Evolutionary conservation across 2,113 vertebrate species (phyloP).

Genomic region (Anas platyrhynchos): DNA sequence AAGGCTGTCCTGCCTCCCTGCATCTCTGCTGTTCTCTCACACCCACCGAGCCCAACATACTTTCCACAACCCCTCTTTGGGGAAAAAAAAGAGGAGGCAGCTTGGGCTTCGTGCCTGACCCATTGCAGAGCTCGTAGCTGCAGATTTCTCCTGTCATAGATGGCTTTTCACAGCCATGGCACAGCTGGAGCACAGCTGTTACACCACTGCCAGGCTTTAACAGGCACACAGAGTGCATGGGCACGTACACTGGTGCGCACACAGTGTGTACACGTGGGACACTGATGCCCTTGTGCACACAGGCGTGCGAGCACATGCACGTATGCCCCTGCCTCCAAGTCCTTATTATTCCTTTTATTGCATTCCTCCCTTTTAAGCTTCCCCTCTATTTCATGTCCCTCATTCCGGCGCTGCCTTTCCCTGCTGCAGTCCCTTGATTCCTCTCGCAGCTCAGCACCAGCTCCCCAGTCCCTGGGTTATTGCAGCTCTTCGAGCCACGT

Average conservation of each 20-base stretch:
- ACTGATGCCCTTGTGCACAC: neutral
- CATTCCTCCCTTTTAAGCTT: neutral
- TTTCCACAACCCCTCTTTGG: neutral
- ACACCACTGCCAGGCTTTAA: neutral
- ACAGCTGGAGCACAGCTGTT: conserved; percentile 56
- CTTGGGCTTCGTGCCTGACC: neutral
- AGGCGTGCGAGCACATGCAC: neutral
- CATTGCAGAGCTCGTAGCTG: neutral
- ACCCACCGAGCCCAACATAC: neutral
- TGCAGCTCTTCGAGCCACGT: neutral
- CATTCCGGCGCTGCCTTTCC: neutral
- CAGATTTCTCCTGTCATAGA: neutral
- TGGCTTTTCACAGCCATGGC: neutral
- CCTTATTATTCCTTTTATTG: neutral
- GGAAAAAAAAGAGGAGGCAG: no score
- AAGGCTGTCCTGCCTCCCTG: neutral
- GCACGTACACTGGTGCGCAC: neutral
- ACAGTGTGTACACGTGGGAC: neutral
- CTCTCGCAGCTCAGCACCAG: neutral
- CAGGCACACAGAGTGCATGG: neutral
- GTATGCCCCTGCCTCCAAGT: neutral
- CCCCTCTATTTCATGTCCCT: neutral
- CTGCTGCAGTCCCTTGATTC: neutral
- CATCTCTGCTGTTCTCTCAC: fast-evolving
- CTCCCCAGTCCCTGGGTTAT: neutral